Evolutionary conservation across 2,113 vertebrate genomes (phyloP), one percentile per base, ranked within the genome.

Genomic region (Setophaga petechia): DNA sequence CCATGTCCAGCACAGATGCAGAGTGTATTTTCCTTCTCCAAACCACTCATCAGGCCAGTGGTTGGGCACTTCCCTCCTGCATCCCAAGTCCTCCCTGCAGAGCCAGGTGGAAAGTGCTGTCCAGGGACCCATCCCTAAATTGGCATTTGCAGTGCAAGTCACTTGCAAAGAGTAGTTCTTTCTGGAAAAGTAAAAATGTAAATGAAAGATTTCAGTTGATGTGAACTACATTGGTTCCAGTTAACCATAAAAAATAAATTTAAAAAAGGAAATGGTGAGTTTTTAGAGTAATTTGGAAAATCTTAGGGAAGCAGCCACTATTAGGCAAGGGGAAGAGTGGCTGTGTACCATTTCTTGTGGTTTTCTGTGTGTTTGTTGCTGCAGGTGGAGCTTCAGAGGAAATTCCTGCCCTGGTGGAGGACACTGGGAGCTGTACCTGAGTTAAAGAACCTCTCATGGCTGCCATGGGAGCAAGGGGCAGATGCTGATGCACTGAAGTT

Each of bases 401-500:
- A 88, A 81, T 23, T 28, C 23, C 21, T 78, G 85, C 37, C 33
- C 57, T 57, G 8, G 2, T 84, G 68, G 25, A 81, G 33, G 57
- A 28, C 13, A 17, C 33, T 55, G 47, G 71, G 82, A 90, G 30
- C 75, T 86, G 43, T 93, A 86, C 76, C 86, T 94, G 77, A 33
- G 28, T n/a, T 83, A 27, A 43, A 47, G 54, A 80, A 11, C 47
- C 33, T 59, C 3, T 35, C 4, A 1, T 15, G 33, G 37, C 57
- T 90, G 33, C 59, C 59, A 30, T n/a, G 35, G 52, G 57, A 78
- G 28, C 57, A 55, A 52, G 69, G 74, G 73, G 44, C 31, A 72
- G 86, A 96, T 77, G 43, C 35, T 89, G 89, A 89, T 41, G 52
- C 30, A 59, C 25, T 23, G 41, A 86, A 73, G 51, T n/a, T 52